Evolutionary conservation across 2,797 vertebrate genomes (phyloP), one percentile per base, ranked within the genome.

Genomic region (Tragopan temminckii): DNA sequence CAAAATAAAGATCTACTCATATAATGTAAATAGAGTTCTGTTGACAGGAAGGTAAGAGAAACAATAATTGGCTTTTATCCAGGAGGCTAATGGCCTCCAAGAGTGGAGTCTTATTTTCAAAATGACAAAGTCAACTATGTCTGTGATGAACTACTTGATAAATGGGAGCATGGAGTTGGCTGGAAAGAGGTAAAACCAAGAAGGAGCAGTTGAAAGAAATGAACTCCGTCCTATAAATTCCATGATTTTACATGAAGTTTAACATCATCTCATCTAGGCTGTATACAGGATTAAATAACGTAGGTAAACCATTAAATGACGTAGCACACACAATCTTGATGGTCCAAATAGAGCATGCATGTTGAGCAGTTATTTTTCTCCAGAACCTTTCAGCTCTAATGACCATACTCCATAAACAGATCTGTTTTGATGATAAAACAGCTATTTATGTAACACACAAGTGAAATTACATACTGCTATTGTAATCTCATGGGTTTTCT

Each of bases 401-500:
- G 45, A 90, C 31, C 5, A 16, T 4, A 2, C 45, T 86, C 33
- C 31, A 42, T 63, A 69, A 82, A 45, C 25, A 78, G 24, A 31
- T 72, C 12, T 63, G 18, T 2, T 90, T 62, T 53, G 33, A 16
- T 83, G 31, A 11, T 80, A 48, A 78, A 62, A 0, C 50, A 79
- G 23, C 31, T 93, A 24, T 88, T 92, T 85, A 63, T 78, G 3
- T 50, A 89, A 59, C 1, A 27, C 11, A 29, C 6, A 85, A 91
- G 74, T 58, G 55, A 69, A 63, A 89, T 85, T 88, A 85, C 46
- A 38, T 63, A 64, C 29, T 21, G 4, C 20, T 81, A 1, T 69
- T 33, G 25, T 81, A 74, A 57, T 81, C 55, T 77, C 69, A 67
- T 81, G 46, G 66, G 33, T 52, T 92, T 94, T 91, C 53, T 89